Conservation (phyloP, 2,113 vertebrate species). For the Morone saxatilis region DNA sequence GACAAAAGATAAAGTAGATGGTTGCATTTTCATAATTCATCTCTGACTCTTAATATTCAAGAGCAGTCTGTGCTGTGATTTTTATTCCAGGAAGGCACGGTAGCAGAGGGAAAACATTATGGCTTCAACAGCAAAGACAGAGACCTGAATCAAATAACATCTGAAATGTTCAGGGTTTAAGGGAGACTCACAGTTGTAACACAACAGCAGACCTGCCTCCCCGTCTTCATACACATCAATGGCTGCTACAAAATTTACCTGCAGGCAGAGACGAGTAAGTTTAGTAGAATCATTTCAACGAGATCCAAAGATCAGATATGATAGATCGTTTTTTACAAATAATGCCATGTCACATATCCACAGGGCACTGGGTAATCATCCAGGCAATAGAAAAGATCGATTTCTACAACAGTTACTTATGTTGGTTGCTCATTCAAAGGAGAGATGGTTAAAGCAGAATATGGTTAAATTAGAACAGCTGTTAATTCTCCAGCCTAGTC, state of each 20-base stretch:
- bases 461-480: constrained; percentile 36
- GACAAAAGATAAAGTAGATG: not conserved
- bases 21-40: not conserved
- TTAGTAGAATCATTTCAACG: constrained; percentile 31
- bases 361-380: not conserved
- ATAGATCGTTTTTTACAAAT: constrained; percentile 27
- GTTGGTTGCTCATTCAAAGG: not conserved
- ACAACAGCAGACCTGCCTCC: constrained; percentile 95
- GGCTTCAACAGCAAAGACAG: constrained; percentile 22
- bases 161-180: constrained; percentile 28
- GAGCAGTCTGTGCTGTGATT: not conserved
- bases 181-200: constrained; percentile 95
- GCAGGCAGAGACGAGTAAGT: constrained; percentile 73
- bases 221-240: constrained; percentile 99
- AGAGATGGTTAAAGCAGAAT: constrained; percentile 18
- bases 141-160: constrained; percentile 32
- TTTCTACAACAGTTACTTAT: not conserved
- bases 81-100: constrained; percentile 36
- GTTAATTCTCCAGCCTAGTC: constrained; percentile 3
- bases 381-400: not conserved
- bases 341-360: constrained; percentile 23
- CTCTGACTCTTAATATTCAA: constrained; percentile 22
- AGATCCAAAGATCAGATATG: constrained; percentile 35
- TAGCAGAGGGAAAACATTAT: constrained; percentile 15
- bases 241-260: constrained; percentile 98